Conservation (phyloP, 2,113 vertebrate genomes). For the Bufo gargarizans region DNA sequence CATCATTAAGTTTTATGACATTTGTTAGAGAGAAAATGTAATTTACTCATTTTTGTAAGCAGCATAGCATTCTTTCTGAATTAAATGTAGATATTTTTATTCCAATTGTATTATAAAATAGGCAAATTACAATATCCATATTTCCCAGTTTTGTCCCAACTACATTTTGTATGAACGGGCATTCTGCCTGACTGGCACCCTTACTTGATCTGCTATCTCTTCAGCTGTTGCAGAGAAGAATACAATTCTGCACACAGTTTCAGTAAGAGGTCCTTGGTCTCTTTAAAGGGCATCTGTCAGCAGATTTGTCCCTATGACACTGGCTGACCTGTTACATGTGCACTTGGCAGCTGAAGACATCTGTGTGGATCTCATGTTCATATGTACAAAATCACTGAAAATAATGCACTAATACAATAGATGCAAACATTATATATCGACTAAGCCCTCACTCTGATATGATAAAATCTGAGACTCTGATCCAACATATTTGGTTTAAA, state of each 20-base stretch:
- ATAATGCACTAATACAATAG: too few relatives aligned
- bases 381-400: too few relatives aligned
- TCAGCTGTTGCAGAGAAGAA: neutral
- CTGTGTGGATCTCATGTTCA: too few relatives aligned
- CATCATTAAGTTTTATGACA: neutral
- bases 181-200: neutral
- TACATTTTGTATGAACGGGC: slow-evolving; percentile 1
- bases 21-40: neutral
- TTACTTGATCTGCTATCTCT: neutral
- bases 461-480: too few relatives aligned
- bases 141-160: slow-evolving; percentile 1
- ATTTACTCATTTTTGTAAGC: neutral
- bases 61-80: neutral
- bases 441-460: too few relatives aligned
- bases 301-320: too few relatives aligned
- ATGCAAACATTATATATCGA: too few relatives aligned
- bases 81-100: neutral
- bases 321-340: too few relatives aligned
- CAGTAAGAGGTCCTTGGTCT: neutral
- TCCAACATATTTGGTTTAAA: too few relatives aligned
- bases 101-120: neutral
- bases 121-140: neutral
- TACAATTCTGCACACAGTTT: neutral
- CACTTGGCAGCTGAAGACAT: too few relatives aligned
- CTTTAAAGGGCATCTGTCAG: neutral